Percentiles rank a stretch among this genome's conserved stretches.
phyloP scores from a whole-genome alignment of 2,888 invertebrate species.

The Nasonia oneida region DNA sequence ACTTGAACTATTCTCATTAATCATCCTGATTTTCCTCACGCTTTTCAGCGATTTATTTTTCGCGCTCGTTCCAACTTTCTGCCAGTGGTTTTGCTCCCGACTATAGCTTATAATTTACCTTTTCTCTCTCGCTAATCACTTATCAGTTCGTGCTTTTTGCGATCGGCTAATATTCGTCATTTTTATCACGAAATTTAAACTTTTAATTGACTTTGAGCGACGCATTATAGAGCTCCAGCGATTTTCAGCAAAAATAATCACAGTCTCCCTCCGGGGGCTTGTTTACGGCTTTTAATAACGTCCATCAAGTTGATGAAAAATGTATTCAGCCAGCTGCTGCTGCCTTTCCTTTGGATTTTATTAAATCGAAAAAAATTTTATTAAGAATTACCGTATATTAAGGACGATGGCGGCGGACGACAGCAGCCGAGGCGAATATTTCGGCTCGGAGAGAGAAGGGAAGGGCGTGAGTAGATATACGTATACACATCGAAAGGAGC shows the following conservation, averaged over 20 bases:
- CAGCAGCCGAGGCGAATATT: conserved; percentile 34
- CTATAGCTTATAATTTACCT: neutral
- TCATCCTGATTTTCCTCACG: conserved; percentile 32
- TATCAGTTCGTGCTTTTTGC: neutral
- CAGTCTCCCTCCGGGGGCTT: neutral
- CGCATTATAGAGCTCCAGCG: neutral
- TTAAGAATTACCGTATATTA: conserved; percentile 45
- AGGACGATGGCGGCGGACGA: neutral
- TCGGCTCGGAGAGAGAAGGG: conserved; percentile 5
- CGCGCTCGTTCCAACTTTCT: conserved; percentile 7
- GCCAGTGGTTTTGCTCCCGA: neutral
- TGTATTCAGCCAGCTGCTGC: neutral
- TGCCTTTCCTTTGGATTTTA: neutral
- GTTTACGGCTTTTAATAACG: neutral
- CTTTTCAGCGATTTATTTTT: conserved; percentile 46
- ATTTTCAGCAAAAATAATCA: neutral
- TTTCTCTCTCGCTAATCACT: neutral
- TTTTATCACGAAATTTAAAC: no score
- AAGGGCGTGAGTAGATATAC: neutral
- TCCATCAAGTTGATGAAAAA: conserved; percentile 29
- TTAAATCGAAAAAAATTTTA: conserved; percentile 54
- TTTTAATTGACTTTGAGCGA: no score
- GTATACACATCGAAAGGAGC: conserved; percentile 7
- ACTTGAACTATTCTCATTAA: conserved; percentile 46
- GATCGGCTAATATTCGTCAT: neutral